Evolutionary conservation across 2,888 invertebrate species (phyloP).

Genomic region (Allacma fusca): DNA sequence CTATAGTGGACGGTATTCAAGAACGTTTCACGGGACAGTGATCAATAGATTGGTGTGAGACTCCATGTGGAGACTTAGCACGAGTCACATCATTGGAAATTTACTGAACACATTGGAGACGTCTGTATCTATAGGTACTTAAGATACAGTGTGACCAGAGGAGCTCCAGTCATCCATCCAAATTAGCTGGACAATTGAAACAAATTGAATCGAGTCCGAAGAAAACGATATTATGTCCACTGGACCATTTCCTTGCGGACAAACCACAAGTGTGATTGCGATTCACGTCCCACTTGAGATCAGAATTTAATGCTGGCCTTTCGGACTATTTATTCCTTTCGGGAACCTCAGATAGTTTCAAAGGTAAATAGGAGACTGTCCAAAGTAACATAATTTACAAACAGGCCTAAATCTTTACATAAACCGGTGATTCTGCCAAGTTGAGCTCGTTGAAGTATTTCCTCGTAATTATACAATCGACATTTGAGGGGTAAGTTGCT

Average conservation of each 20-base stretch:
- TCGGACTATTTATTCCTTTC: no score
- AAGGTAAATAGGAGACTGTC: no score
- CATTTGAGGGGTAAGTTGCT: no score
- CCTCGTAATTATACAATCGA: no score
- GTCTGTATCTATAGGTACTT: background rate
- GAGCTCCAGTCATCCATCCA: constrained; percentile 35
- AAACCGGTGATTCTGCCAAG: no score
- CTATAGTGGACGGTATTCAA: no score
- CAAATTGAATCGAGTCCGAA: constrained; percentile 46
- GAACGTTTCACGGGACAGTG: constrained; percentile 5
- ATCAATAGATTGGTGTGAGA: constrained; percentile 9
- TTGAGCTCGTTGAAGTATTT: no score
- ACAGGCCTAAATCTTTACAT: no score
- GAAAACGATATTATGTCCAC: constrained; percentile 29
- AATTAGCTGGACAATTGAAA: constrained; percentile 47
- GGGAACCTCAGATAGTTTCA: no score
- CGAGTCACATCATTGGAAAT: constrained; percentile 11
- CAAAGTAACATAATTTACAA: no score
- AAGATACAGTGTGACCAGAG: constrained; percentile 1
- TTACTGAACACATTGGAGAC: background rate
- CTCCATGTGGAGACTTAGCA: constrained; percentile 16
- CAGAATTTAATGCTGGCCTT: background rate
- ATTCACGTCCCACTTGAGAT: background rate
- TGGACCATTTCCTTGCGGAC: constrained; percentile 32
- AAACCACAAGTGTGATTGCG: constrained; percentile 6